phyloP scores from a whole-genome alignment of 2,888 invertebrate species.

The Nomada lathburiana region DNA sequence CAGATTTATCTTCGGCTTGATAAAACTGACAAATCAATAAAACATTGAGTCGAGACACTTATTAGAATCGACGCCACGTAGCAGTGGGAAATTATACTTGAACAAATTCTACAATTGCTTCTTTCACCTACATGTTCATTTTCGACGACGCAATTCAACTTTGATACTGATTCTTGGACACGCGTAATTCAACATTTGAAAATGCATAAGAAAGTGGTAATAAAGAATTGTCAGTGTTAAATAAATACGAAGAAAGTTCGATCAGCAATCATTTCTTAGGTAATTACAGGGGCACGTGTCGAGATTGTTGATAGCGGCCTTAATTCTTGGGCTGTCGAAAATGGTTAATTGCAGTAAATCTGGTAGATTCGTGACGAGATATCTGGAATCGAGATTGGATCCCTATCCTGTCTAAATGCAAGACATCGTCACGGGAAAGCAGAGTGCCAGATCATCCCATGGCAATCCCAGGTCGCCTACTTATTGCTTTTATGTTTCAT shows the following conservation, averaged over 20 bases:
- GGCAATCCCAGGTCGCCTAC: conserved; percentile 30
- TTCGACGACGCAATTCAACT: too few relatives aligned
- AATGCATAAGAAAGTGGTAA: too few relatives aligned
- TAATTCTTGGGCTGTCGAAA: conserved; percentile 6
- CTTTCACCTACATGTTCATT: too few relatives aligned
- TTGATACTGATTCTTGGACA: too few relatives aligned
- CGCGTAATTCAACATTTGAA: too few relatives aligned
- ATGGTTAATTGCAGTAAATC: conserved; percentile 29
- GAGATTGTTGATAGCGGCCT: background rate
- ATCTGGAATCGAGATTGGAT: conserved; percentile 5
- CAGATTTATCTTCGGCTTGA: background rate
- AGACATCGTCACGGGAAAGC: conserved; percentile 32
- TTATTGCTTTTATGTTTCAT: conserved; percentile 16
- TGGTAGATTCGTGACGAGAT: conserved; percentile 24
- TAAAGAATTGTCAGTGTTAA: too few relatives aligned
- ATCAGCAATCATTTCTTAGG: background rate
- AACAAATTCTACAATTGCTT: too few relatives aligned
- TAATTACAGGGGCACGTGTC: too few relatives aligned
- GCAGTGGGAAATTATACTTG: too few relatives aligned
- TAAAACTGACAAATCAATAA: background rate
- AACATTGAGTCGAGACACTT: too few relatives aligned
- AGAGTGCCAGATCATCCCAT: conserved; percentile 26
- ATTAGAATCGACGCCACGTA: too few relatives aligned
- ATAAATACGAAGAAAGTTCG: too few relatives aligned
- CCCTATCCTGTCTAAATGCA: conserved; percentile 11